Conservation (phyloP, 2,888 invertebrate species). For the Morinoia aosen region DNA sequence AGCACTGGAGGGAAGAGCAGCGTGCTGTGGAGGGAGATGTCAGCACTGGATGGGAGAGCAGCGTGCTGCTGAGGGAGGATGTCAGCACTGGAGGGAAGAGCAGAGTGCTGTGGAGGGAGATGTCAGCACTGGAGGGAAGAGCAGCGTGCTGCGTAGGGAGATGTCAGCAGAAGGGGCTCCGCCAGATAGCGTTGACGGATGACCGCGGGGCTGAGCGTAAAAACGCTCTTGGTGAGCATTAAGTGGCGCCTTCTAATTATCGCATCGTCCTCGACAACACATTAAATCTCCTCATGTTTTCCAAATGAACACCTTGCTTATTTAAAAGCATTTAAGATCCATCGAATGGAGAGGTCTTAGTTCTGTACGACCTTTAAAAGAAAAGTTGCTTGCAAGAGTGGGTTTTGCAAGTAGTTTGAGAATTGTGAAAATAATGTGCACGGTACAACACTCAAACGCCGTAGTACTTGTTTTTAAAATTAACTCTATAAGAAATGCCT, state of each 20-base stretch:
- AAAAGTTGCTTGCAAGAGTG: neutral
- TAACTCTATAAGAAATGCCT: neutral
- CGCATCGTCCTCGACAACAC: neutral
- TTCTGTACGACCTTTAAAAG: neutral
- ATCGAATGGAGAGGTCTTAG: neutral
- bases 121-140: neutral
- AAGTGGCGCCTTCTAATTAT: neutral
- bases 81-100: neutral
- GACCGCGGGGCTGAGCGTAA: neutral
- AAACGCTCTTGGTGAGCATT: neutral
- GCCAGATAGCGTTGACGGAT: slow-evolving; percentile 50
- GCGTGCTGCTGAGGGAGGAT: neutral
- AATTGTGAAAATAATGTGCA: neutral
- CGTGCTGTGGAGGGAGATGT: neutral
- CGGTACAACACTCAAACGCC: neutral
- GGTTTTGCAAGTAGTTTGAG: neutral
- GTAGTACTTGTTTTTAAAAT: neutral
- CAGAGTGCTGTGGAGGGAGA: neutral
- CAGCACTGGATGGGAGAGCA: too few species aligned
- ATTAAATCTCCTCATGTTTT: neutral
- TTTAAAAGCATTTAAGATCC: neutral
- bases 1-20: too few species aligned
- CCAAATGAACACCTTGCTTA: neutral
- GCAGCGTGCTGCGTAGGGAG: neutral
- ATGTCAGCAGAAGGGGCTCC: neutral